Conservation (phyloP, 2,888 invertebrate species). For the Spodoptera littoralis region DNA sequence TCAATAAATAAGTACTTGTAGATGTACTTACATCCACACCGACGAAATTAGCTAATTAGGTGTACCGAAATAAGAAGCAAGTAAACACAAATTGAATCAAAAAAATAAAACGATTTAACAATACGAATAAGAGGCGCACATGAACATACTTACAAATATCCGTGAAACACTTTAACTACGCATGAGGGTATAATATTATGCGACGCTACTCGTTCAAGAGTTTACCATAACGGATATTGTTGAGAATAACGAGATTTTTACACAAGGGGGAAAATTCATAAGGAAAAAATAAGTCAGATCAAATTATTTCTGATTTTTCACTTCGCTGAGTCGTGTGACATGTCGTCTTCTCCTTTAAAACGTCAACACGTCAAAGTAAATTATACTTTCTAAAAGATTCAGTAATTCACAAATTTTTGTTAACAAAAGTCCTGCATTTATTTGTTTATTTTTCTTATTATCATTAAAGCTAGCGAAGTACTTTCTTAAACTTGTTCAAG, state of each 20-base stretch:
- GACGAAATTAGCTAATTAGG: too few species aligned
- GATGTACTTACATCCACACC: too few species aligned
- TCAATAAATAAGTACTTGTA: too few species aligned
- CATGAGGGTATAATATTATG: constrained; percentile 51
- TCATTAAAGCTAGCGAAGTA: background rate
- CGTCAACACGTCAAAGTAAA: background rate
- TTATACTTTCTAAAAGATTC: background rate
- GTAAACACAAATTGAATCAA: background rate
- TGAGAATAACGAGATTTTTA: constrained; percentile 59
- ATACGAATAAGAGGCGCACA: constrained; percentile 31
- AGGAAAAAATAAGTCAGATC: constrained; percentile 46
- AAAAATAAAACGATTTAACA: constrained; percentile 24
- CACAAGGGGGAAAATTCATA: constrained; percentile 44
- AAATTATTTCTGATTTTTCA: constrained; percentile 43
- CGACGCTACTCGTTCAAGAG: constrained; percentile 54
- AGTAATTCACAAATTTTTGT: background rate
- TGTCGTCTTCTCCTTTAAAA: constrained; percentile 4
- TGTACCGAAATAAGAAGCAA: constrained; percentile 1
- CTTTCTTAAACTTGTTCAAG: constrained; percentile 1
- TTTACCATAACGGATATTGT: constrained; percentile 60
- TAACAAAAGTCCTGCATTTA: background rate
- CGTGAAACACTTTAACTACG: constrained; percentile 51
- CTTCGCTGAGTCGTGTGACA: constrained; percentile 1
- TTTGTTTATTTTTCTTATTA: background rate
- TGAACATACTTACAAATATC: constrained; percentile 32